Base-by-base conservation (phyloP, 2,797 vertebrate species). In the Micromesistius poutassou region DNA sequence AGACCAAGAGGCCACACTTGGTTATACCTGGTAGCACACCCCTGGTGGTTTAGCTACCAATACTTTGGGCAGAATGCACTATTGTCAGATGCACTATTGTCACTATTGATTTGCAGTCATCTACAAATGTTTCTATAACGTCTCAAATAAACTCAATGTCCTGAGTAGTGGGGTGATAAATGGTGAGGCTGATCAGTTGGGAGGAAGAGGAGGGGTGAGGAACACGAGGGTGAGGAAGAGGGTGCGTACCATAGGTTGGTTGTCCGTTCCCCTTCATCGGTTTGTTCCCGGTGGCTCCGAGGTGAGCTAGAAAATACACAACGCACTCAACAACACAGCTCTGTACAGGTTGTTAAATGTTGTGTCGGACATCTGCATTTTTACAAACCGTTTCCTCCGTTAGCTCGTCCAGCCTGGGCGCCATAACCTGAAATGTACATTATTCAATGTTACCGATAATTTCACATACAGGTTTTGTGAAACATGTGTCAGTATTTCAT, bases 181-280 rank as follows among this genome's bases (percentile, higher is more conserved):
- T n/a, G 62, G 25, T 68, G 62, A 28, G 62, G 62, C 10, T 3
- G 62, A 30, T n/a, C 8, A 68, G 62, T n/a, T 1, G 74, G 74
- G 2, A 2, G 16, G 3, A 16, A 62, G 8, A 68, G 62, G 62
- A 38, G 36, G 42, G 10, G 42, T 46, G 12, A 55, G 50, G 50
- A 55, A 7, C 4, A 55, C 1, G 55, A 62, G 55, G 55, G n/a
- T 25, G 62, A 68, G 62, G 62, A 68, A 68, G 8, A 73, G 16
- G 30, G 36, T 40, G 5, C 88, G 89, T 62, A 0, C 87, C 87
- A 72, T 83, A 91, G 68, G 77, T 66, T 46, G 83, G 86, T 74
- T 68, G 79, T 0, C 84, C 87, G 30, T 86, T 90, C 75, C 86
- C 89, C 86, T 93, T 93, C 75, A 88, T 77, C 0, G 87, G 78